These are phyloP conservation scores for Amphiura filiformis DNA, from an alignment of 35 echinoderm and acorn worm species.

Conservation along the genomic window DNA sequence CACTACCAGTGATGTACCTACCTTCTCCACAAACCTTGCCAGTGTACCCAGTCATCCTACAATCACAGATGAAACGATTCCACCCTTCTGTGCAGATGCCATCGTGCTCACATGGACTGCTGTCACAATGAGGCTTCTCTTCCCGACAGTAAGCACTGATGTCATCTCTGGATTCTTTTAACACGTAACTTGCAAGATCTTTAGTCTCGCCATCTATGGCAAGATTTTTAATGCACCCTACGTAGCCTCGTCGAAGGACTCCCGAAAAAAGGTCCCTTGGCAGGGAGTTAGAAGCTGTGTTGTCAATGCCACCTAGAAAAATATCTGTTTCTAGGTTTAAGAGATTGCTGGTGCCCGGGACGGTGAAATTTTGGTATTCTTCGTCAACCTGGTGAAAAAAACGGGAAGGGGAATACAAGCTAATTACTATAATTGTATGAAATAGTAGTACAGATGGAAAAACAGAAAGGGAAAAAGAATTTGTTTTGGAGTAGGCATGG, in stretches of 20 bases:
- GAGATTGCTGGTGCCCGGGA: constrained; percentile 50
- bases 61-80: constrained; percentile 97
- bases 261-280: constrained; percentile 79
- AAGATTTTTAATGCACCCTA: constrained; percentile 85
- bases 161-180: constrained; percentile 40
- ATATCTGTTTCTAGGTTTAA: constrained; percentile 71
- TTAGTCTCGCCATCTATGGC: constrained; percentile 54
- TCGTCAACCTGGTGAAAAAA: neutral
- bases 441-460: neutral
- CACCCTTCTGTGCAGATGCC: constrained; percentile 82
- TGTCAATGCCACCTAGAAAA: constrained; percentile 76
- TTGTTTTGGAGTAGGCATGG: neutral
- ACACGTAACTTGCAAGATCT: constrained; percentile 51
- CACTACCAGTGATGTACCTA: too few species aligned
- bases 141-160: constrained; percentile 59
- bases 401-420: neutral
- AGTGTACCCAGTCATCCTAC: constrained; percentile 79
- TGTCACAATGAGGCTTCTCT: constrained; percentile 42
- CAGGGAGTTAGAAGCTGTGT: constrained; percentile 17
- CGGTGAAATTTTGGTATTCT: constrained; percentile 35
- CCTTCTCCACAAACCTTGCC: constrained; percentile 79
- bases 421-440: too few species aligned
- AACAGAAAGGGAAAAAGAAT: neutral
- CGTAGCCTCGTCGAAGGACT: constrained; percentile 62
- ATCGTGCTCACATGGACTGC: constrained; percentile 65